Evolutionary conservation across 2,797 vertebrate genomes (phyloP), one percentile per base, ranked within the genome.

Genomic region (Scarus forsteni): DNA sequence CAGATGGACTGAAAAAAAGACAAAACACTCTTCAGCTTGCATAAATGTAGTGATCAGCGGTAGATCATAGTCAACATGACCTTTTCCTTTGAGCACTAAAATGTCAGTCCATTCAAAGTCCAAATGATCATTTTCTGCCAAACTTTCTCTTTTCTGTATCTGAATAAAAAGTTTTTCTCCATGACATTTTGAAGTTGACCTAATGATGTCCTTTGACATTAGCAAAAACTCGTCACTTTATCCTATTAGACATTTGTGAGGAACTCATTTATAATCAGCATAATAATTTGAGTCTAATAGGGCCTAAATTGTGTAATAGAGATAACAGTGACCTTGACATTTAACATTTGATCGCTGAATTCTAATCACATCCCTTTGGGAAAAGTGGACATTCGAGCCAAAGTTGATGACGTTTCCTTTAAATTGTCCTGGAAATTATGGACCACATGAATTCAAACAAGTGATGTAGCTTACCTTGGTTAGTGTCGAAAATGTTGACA

Each of bases 401-500:
- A 49, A 5, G 19, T 10, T 43, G 40, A 43, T 10, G 11, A 43
- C 4, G 12, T 10, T 11, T 39, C 9, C 38, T 7, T 39, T 10
- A 2, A 27, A 27, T 27, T 27, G 2, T 27, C 27, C 27, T 27
- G 27, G 27, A 27, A 27, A 27, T 27, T 27, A 27, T 27, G 27
- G 27, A 2, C 4, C 27, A 27, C 27, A 27, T 4, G 27, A 27
- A 27, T 4, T 27, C 27, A 27, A 4, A 27, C 27, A 27, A 27
- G 27, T 27, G 35, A 40, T 10, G 15, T 53, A 61, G 73, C 54
- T 5, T 90, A 99, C 98, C 97, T 91, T 98, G 97, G 39, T 93
- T 96, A 60, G 96, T 91, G 90, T 99, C 96, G 11, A 98, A 99
- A 74, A 98, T 91, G 27, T 98, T 97, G 90, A 99, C 92, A 0